A percentile compares a stretch with the other conserved stretches of the same genome.
Evolutionary conservation across 2,113 vertebrate species (phyloP).

Genomic region (Chelonoidis abingdonii): DNA sequence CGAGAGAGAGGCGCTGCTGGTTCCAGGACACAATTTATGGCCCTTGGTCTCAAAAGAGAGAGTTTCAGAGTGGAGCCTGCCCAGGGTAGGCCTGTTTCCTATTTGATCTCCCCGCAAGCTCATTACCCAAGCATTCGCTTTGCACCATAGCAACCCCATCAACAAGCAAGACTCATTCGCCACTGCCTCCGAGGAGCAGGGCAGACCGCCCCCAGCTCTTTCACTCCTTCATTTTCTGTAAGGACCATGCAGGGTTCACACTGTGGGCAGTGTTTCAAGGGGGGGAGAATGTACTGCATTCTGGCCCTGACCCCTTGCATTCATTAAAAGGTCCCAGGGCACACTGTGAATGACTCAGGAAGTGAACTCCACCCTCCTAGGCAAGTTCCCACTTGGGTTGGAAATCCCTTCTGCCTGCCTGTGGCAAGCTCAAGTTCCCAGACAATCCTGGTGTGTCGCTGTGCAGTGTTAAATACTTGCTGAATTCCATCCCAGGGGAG

Average conservation of each 20-base stretch:
- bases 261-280: rapidly evolving
- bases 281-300: rapidly evolving
- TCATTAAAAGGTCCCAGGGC: neutral
- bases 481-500: neutral
- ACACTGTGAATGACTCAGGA: neutral
- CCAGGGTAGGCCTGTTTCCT: neutral
- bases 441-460: neutral
- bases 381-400: neutral
- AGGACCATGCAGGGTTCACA: rapidly evolving
- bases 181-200: neutral
- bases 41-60: neutral
- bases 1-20: rapidly evolving
- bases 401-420: neutral
- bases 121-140: rapidly evolving
- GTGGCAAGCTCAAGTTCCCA: neutral
- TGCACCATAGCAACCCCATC: rapidly evolving
- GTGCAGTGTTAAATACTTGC: neutral
- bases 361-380: neutral
- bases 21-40: neutral
- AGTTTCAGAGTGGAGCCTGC: rapidly evolving
- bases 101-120: rapidly evolving
- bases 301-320: rapidly evolving
- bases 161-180: rapidly evolving
- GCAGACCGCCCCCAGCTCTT: rapidly evolving
- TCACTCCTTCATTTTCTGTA: neutral